A percentile compares a stretch with the other conserved stretches of the same genome.
Conservation (phyloP, 2,888 invertebrate genomes). For the Ornithoptera priamus region DNA sequence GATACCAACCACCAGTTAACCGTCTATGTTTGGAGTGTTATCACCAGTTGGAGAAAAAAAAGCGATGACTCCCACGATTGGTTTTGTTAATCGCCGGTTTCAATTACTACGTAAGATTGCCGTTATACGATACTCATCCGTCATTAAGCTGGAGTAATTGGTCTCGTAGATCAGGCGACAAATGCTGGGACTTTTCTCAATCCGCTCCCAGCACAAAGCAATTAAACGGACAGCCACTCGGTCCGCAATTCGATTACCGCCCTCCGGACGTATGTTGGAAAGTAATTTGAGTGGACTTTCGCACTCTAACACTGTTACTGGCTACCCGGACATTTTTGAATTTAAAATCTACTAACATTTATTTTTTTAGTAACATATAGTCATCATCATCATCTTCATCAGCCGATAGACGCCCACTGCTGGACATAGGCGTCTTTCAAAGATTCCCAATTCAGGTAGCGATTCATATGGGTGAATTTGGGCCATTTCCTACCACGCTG, state of each 20-base stretch:
- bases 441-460: too few relatives aligned
- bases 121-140: slow-evolving; percentile 17
- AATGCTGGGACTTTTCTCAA: slow-evolving; percentile 39
- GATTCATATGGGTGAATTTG: too few relatives aligned
- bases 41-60: too few relatives aligned
- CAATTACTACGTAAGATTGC: too few relatives aligned
- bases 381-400: background rate
- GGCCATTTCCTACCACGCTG: too few relatives aligned
- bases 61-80: too few relatives aligned
- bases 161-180: slow-evolving; percentile 38
- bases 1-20: too few relatives aligned
- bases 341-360: slow-evolving; percentile 14
- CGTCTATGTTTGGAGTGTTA: too few relatives aligned
- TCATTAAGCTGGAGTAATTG: slow-evolving; percentile 44
- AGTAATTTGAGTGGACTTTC: slow-evolving; percentile 56
- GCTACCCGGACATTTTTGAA: slow-evolving; percentile 21
- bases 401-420: too few relatives aligned
- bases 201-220: slow-evolving; percentile 39
- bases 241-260: slow-evolving; percentile 52
- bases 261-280: slow-evolving; percentile 47
- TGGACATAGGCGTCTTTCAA: too few relatives aligned
- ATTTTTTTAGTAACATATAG: slow-evolving; percentile 9
- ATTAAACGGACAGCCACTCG: slow-evolving; percentile 50
- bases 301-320: slow-evolving; percentile 33
- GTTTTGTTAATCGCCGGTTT: too few relatives aligned